Base-by-base conservation (phyloP, 2,797 vertebrate species). In the Cynodonichthys magdalenae region DNA sequence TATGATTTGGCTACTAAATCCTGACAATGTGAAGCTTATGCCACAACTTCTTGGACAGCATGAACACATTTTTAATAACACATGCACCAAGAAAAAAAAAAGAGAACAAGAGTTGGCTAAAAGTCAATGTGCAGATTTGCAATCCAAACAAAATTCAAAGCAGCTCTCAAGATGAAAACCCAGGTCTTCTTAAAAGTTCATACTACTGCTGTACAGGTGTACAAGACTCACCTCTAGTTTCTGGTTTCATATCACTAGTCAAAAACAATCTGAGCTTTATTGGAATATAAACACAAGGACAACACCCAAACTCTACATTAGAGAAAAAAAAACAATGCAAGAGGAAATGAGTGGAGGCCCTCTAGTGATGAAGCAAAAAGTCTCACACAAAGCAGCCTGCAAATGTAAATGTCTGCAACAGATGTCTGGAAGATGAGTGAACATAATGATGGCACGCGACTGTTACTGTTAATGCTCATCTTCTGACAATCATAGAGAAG, bases 121-220 rank as follows among this genome's bases (percentile, higher is more conserved):
- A 52, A 71, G 51, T 74, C 48, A n/a, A 7, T 0, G 57, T 14
- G 1, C 55, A 65, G 46, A 89, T 93, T 93, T 94, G 90, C 90
- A 91, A 92, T 81, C 64, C 88, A 92, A 93, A 92, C 58, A 56
- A 82, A 59, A 93, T 87, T 89, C 92, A 93, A 93, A 93, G 75
- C 74, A 87, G 84, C 53, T 63, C 63, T 61, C 42, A 28, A 52
- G 15, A 55, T 46, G 36, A 72, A 57, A 64, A 53, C 62, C 53
- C 41, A 24, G 64, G 66, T 45, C 55, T 59, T 42, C n/a, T 56
- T 18, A 74, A 24, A 39, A 66, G 71, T 56, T 56, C 48, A n/a
- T 18, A 19, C 17, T 47, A 63, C 61, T 44, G 24, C 3, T 24
- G 24, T 24, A 31, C 31, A 7, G 31, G 9, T 6, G 12, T 53